Percentiles rank a stretch among this genome's conserved stretches.
These are phyloP conservation scores for Cassiopea andromeda DNA, from an alignment of 30 jellyfish, hydroid and myxozoan genomes.

Conservation along the genomic window DNA sequence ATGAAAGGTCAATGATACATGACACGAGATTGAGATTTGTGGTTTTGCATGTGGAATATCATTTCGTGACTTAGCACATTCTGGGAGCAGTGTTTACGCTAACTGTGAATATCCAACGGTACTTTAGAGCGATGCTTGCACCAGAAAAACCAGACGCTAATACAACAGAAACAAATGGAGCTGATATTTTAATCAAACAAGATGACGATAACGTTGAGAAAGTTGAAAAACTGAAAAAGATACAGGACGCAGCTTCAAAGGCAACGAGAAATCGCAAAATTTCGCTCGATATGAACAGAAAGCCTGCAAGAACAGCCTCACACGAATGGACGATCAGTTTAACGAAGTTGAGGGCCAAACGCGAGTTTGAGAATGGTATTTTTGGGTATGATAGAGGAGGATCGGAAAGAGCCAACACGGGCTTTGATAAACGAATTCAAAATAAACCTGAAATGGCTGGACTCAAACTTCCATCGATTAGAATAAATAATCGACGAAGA, in stretches of 20 bases:
- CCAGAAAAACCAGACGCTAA: not conserved
- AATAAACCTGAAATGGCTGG: not conserved
- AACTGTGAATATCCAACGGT: not conserved
- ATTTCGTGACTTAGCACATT: not conserved
- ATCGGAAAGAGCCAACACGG: not conserved
- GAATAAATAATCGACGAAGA: not conserved
- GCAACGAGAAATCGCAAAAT: not conserved
- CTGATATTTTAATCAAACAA: not conserved
- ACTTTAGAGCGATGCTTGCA: not conserved
- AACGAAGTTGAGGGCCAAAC: not conserved
- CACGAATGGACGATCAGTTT: not conserved
- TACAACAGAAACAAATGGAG: not conserved
- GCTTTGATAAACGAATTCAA: not conserved
- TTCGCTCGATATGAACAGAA: not conserved
- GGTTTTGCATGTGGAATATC: not conserved
- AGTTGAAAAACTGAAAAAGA: not conserved
- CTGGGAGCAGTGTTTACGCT: not conserved
- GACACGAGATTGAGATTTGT: not conserved
- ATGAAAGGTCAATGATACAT: not conserved
- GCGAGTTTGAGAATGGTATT: not conserved
- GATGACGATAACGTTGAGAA: not conserved
- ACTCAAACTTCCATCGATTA: conserved; percentile 7
- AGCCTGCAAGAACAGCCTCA: not conserved
- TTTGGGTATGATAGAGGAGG: not conserved
- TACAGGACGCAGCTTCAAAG: not conserved